Base-by-base conservation (phyloP, 1,140 invertebrate species). In the Lepidurus couesii region DNA sequence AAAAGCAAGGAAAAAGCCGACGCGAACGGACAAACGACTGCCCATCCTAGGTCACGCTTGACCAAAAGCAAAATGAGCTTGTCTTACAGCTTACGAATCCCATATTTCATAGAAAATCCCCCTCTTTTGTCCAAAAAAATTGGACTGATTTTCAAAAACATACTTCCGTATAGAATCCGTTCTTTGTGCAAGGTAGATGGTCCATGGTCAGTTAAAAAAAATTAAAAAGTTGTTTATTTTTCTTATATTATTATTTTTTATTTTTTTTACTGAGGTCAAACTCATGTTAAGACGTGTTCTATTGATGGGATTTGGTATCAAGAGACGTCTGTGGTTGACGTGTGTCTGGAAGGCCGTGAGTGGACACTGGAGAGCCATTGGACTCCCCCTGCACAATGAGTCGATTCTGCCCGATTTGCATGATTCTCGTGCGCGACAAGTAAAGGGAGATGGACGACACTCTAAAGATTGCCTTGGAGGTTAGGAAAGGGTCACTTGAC, bases 331-430 rank as follows among this genome's bases (percentile, higher is more conserved):
- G 53, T 65, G 53, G 53, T 65, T 65, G 53, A 65, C 53, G 21
- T 16, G 53, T 13, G 53, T 65, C 16, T 65, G 34, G 34, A 65
- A 21, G 53, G 53, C 16, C 53, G 53, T 11, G 53, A 65, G 53
- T 65, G 53, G 53, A 65, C 53, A 65, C 53, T 65, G 53, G 53
- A 65, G 53, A 65, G 53, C 53, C 53, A 65, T 65, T 65, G 53
- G 53, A 65, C 53, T 65, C n/a, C 53, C 16, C 16, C 1, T 13
- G 8, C 53, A 65, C 53, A 65, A 65, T 65, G 53, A 65, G 21
- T 16, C 53, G 53, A 65, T 65, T 65, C 53, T 21, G 53, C 16
- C 53, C 53, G 53, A 65, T 65, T 65, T 65, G 53, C 53, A 65
- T 65, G 53, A 65, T 65, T 65, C 53, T 16, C 53, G 53, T 65